These are phyloP conservation scores for Dorcus hopei DNA, from an alignment of 2,888 invertebrate species.

Conservation along the genomic window DNA sequence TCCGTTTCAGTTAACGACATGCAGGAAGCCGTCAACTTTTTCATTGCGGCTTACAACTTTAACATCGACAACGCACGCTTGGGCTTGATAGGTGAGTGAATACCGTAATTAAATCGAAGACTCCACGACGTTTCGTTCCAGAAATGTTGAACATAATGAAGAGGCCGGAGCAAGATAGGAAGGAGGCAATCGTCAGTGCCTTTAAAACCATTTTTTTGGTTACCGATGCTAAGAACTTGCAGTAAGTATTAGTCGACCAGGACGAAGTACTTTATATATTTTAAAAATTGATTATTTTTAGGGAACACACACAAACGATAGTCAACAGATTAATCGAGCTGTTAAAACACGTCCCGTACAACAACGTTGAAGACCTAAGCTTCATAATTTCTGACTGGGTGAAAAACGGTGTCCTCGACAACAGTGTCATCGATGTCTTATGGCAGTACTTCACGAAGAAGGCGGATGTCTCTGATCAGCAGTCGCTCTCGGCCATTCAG, in stretches of 20 bases:
- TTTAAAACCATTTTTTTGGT: slow-evolving; percentile 70
- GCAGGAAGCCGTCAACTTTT: slow-evolving; percentile 84
- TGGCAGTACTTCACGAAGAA: slow-evolving; percentile 75
- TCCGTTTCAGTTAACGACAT: slow-evolving; percentile 76
- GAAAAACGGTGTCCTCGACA: slow-evolving; percentile 55
- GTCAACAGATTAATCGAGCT: slow-evolving; percentile 60
- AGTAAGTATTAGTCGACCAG: slow-evolving; percentile 40
- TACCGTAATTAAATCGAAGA: background rate
- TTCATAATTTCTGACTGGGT: slow-evolving; percentile 63
- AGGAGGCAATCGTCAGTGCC: slow-evolving; percentile 74
- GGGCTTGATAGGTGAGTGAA: slow-evolving; percentile 57
- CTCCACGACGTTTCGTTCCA: background rate
- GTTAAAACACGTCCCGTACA: slow-evolving; percentile 54
- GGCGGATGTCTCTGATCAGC: slow-evolving; percentile 64
- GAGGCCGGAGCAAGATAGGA: slow-evolving; percentile 71
- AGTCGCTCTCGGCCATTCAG: slow-evolving; percentile 71
- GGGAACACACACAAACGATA: slow-evolving; percentile 54
- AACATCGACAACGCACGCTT: slow-evolving; percentile 68
- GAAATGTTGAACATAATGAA: slow-evolving; percentile 73
- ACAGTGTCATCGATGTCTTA: slow-evolving; percentile 63
- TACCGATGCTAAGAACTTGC: slow-evolving; percentile 43
- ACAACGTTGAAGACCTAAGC: slow-evolving; percentile 61
- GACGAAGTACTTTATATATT: no score
- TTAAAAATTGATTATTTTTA: slow-evolving; percentile 28
- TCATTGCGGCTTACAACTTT: slow-evolving; percentile 77